Conservation (phyloP, 2,888 invertebrate species). For the Allygus modestus region DNA sequence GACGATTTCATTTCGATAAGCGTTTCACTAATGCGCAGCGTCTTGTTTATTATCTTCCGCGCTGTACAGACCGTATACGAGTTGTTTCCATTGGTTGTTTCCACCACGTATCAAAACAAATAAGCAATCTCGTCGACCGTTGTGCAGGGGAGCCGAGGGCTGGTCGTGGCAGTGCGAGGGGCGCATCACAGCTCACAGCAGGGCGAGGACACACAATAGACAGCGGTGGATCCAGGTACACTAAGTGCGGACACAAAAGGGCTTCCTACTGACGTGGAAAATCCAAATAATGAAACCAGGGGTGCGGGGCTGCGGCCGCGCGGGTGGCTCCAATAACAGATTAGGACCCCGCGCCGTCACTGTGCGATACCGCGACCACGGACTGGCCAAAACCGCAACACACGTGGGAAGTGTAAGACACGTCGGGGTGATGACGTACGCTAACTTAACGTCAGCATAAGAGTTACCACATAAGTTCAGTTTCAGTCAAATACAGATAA, state of each 20-base stretch:
- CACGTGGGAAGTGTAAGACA: too few relatives aligned
- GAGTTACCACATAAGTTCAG: too few relatives aligned
- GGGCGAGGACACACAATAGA: constrained; percentile 23
- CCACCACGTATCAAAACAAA: constrained; percentile 22
- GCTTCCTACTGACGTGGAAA: constrained; percentile 64
- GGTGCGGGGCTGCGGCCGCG: constrained; percentile 51
- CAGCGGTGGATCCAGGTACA: constrained; percentile 59
- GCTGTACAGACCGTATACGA: too few relatives aligned
- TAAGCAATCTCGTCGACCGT: constrained; percentile 51
- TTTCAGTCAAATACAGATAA: too few relatives aligned
- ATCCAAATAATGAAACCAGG: constrained; percentile 63
- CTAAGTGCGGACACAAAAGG: constrained; percentile 40
- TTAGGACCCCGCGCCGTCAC: constrained; percentile 33
- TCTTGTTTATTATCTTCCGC: too few relatives aligned
- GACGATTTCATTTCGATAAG: too few relatives aligned
- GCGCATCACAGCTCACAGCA: constrained; percentile 64
- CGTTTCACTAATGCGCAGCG: too few relatives aligned
- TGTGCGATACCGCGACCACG: neutral
- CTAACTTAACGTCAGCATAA: too few relatives aligned
- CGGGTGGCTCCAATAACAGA: constrained; percentile 66
- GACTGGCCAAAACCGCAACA: neutral
- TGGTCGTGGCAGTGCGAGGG: constrained; percentile 64
- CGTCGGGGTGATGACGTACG: too few relatives aligned
- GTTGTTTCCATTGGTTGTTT: too few relatives aligned
- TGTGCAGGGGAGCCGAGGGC: constrained; percentile 68